Percentiles rank a stretch among this genome's conserved stretches.
These are phyloP conservation scores for Macrophya annulata DNA, from an alignment of 2,888 invertebrate species.

Conservation along the genomic window DNA sequence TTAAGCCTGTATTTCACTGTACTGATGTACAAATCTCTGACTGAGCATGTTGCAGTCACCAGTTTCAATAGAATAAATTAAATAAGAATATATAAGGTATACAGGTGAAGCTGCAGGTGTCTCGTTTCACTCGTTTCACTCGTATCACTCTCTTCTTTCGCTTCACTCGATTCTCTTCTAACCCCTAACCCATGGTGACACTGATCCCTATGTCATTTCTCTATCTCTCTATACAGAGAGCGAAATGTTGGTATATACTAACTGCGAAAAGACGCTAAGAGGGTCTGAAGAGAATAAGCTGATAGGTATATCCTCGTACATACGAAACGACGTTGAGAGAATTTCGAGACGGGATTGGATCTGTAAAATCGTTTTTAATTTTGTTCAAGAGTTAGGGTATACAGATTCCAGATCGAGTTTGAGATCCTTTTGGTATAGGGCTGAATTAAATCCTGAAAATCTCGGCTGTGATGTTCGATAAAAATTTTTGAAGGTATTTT, in stretches of 20 bases:
- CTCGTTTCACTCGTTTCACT: conserved; percentile 1
- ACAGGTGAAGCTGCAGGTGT: conserved; percentile 35
- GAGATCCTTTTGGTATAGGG: background rate
- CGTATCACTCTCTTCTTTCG: background rate
- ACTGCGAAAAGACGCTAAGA: background rate
- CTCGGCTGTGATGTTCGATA: background rate
- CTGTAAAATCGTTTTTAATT: conserved; percentile 27
- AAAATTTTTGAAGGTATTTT: background rate
- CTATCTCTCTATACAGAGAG: background rate
- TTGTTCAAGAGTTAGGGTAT: background rate
- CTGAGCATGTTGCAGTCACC: background rate
- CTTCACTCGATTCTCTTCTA: conserved; percentile 1
- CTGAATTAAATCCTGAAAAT: background rate
- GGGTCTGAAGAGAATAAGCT: background rate
- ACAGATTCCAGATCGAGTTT: background rate
- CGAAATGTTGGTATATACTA: background rate
- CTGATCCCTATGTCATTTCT: conserved; percentile 27
- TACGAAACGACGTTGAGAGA: background rate
- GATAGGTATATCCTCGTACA: background rate
- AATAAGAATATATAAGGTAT: background rate
- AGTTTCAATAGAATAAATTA: conserved; percentile 38
- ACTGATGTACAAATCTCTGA: background rate
- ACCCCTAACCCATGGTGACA: conserved; percentile 23
- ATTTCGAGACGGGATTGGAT: conserved; percentile 19
- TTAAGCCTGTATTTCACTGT: conserved; percentile 12